Evolutionary conservation across 2,113 vertebrate species (phyloP), one percentile per base, ranked within the genome.

Genomic region (Leptodactylus fuscus): DNA sequence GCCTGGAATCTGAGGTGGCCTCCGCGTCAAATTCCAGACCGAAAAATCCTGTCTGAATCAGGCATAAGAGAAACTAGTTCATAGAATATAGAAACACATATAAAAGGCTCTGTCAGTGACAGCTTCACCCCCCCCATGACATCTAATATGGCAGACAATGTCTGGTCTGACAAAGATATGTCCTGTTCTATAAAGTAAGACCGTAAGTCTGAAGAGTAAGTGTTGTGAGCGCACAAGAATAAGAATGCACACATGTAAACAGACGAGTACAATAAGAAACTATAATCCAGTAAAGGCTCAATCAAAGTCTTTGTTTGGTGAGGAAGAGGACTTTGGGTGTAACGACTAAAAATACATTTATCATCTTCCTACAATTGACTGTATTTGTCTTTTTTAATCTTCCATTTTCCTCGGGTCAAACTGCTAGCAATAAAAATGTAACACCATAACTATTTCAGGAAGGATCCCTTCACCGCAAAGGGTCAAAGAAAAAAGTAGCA

Each of bases 401-500:
- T 29, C 60, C 53, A 58, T 62, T 38, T 69, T 80, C 77, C 53
- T 58, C 27, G 78, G 27, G 41, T 86, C 84, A 86, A 15, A 48
- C 53, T 46, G 32, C 16, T 53, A 58, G 78, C 24, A 71, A 86
- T 60, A 86, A 73, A 86, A 86, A 55, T 32, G 46, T 24, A 81
- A 27, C 49, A 48, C 48, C n/a, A 48, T 16, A 81, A 86, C 12
- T 80, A 60, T 49, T 58, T 81, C 65, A 71, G 84, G 84, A 86
- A 86, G 65, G 65, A 81, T 73, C 46, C 36, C 78, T 81, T 60
- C 32, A 81, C 83, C 76, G 36, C 84, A 81, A 44, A 81, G 67
- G 65, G 76, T 86, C 84, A 86, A 49, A 55, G 65, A 46, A 53
- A 60, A 22, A 81, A 81, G 74, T 73, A 71, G 65, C 76, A 73